Evolutionary conservation across 2,797 vertebrate genomes (phyloP).

Genomic region (Anolis apletophallus): DNA sequence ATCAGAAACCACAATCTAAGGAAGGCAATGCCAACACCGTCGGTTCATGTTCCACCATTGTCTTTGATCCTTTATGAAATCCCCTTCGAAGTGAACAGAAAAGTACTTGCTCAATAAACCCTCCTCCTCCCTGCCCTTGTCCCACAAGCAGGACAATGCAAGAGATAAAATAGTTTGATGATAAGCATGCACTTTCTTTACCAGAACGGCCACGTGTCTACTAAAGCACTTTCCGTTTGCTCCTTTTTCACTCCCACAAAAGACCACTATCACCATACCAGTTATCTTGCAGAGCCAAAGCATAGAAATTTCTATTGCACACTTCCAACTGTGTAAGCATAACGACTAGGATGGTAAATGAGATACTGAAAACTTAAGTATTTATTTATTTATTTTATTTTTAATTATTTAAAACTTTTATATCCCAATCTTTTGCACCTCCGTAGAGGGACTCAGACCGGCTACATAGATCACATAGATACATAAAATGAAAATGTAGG

Average conservation of each 20-base stretch:
- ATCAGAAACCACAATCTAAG: conserved; percentile 41
- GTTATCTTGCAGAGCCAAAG: conserved; percentile 71
- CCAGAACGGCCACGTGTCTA: conserved; percentile 73
- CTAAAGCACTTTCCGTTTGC: conserved; percentile 66
- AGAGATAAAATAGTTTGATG: conserved; percentile 85
- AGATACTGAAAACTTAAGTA: neutral
- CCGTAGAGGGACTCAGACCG: too few relatives aligned
- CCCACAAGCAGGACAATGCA: conserved; percentile 75
- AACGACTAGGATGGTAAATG: conserved; percentile 50
- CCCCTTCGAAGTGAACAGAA: conserved; percentile 72
- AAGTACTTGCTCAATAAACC: conserved; percentile 75
- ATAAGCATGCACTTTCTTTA: conserved; percentile 84
- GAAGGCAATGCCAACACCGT: conserved; percentile 37
- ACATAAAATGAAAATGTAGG: too few relatives aligned
- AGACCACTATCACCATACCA: conserved; percentile 40
- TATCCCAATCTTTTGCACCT: too few relatives aligned
- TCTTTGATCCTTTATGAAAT: conserved; percentile 69
- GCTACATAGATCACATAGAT: too few relatives aligned
- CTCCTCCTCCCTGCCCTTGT: neutral
- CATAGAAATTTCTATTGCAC: conserved; percentile 49
- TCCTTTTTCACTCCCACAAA: conserved; percentile 59
- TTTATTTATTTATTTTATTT: too few relatives aligned
- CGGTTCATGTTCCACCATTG: conserved; percentile 19
- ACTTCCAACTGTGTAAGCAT: conserved; percentile 55
- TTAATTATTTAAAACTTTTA: too few relatives aligned